Evolutionary conservation across 2,888 invertebrate species (phyloP), one percentile per base, ranked within the genome.

Genomic region (Rotaria socialis): DNA sequence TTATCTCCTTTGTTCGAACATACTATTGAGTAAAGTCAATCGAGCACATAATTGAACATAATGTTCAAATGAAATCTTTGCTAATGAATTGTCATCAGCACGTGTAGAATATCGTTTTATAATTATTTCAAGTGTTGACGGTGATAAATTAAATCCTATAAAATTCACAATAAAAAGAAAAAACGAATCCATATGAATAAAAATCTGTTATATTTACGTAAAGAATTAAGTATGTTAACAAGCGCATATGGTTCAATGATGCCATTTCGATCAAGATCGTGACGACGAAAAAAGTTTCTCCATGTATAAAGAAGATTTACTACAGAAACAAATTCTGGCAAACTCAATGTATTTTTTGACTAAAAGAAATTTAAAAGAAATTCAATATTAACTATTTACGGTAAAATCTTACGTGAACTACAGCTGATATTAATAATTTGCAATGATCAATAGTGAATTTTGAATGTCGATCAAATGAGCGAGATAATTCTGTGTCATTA

Each of bases 181-280:
- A 27, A n/a, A 41, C 19, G 11, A 41, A 41, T 41, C 7, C 3
- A 67, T 27, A 35, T 6, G n/a, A 47, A 47, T 10, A 27, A 3
- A 35, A 22, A 8, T 27, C 47, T 47, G 11, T 80, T 4, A 1
- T 22, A 80, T n/a, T 47, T 80, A 80, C 80, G 47, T 47, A 80
- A 47, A 47, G 80, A 80, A 80, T 80, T 80, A 24, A 80, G 47
- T 19, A 80, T 80, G 35, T 80, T 80, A 47, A 80, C 80, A 47
- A 80, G 80, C 2, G 80, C 80, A 47, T 80, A 80, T n/a, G 80
- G 43, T 80, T 80, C 80, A 47, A 80, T 80, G 14, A 80, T 80
- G 6, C 80, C 80, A 80, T 80, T 80, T 80, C 80, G 24, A 80
- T 80, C 80, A 14, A 80, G 80, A 80, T 80, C 80, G 47, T 80